These are phyloP conservation scores for Paracanthobrama guichenoti DNA, from an alignment of 2,113 vertebrate species.

Conservation along the genomic window DNA sequence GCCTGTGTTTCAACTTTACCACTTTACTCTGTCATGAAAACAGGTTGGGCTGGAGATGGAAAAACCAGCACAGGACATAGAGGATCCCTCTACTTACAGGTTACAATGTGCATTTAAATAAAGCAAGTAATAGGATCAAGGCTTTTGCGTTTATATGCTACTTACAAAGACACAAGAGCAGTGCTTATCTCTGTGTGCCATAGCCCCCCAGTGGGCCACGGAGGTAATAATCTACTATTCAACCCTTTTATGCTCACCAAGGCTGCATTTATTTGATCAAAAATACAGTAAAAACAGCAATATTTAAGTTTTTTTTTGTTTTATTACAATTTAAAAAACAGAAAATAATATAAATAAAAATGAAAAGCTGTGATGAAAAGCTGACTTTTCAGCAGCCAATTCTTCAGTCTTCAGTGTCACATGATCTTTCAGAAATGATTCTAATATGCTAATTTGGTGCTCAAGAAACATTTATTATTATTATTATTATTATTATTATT, in stretches of 20 bases:
- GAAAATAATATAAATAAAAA: no score
- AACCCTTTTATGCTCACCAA: no score
- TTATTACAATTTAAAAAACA: no score
- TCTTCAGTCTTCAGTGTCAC: no score
- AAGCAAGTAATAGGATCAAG: neutral
- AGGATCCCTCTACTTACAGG: constrained; percentile 84
- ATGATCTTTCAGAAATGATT: neutral
- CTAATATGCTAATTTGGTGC: neutral
- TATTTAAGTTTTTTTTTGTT: no score
- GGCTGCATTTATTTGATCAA: no score
- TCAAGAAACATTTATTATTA: no score
- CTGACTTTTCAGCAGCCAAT: neutral
- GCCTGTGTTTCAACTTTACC: neutral
- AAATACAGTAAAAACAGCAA: no score
- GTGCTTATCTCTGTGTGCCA: neutral
- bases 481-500: no score
- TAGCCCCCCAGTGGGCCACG: neutral
- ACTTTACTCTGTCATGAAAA: constrained; percentile 28
- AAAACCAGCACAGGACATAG: constrained; percentile 79
- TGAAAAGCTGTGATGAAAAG: neutral
- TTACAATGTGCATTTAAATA: constrained; percentile 59
- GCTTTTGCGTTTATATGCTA: neutral
- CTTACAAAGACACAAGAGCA: no score
- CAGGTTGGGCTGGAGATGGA: constrained; percentile 79
- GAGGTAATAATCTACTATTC: neutral